Conservation (phyloP, 1,140 invertebrate genomes). For the Harpegnathos saltator region DNA sequence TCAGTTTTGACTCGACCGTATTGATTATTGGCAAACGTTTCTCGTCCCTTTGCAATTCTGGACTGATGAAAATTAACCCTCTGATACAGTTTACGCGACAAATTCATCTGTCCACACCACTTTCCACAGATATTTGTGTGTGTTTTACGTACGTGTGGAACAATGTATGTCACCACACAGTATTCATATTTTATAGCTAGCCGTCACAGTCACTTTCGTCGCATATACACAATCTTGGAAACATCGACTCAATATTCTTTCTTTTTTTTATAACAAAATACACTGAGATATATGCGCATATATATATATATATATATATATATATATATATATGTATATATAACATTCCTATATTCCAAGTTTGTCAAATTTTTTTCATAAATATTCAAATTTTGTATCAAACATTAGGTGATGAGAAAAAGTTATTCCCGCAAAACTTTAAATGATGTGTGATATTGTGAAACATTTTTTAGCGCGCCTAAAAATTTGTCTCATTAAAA, state of each 20-base stretch:
- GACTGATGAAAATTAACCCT: constrained; percentile 36
- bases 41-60: constrained; percentile 22
- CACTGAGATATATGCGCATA: background rate
- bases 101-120: background rate
- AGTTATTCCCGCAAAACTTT: background rate
- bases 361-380: no score
- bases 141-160: background rate
- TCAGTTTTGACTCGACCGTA: constrained; percentile 5
- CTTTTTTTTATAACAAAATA: background rate
- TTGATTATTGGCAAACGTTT: constrained; percentile 37
- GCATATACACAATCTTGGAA: no score
- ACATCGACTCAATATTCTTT: background rate
- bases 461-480: background rate
- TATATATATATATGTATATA: no score
- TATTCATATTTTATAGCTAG: background rate
- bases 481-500: background rate
- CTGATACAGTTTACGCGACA: background rate
- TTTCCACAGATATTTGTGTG: background rate
- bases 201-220: no score
- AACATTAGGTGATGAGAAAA: background rate
- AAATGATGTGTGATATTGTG: background rate
- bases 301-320: no score
- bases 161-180: background rate
- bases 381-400: background rate
- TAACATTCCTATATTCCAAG: no score